These are phyloP conservation scores for Oreochromis grahami DNA, from an alignment of 2,797 vertebrate species.

Conservation along the genomic window DNA sequence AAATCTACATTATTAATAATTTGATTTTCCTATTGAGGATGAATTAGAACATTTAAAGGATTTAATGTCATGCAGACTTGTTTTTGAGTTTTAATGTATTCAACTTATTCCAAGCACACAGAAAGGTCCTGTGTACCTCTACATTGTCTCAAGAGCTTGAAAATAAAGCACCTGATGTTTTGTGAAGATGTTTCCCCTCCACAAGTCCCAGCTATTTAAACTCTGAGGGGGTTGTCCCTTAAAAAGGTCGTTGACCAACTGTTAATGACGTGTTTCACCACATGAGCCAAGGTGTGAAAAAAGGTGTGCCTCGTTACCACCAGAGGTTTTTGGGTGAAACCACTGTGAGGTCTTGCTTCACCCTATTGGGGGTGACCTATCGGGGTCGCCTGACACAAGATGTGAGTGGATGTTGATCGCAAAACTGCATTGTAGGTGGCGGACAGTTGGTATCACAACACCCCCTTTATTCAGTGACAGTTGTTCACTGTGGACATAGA, in stretches of 20 bases:
- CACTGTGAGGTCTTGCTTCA: rapidly evolving
- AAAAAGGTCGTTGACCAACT: neutral
- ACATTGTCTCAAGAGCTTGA: neutral
- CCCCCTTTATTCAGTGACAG: neutral
- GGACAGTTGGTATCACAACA: neutral
- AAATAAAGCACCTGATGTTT: neutral
- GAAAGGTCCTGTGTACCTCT: neutral
- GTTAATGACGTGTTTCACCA: neutral
- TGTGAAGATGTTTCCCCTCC: neutral
- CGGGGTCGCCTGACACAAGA: neutral
- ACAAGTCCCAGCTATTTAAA: neutral
- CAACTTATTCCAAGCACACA: neutral
- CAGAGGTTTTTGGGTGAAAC: neutral
- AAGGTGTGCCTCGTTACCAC: neutral
- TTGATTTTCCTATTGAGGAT: neutral
- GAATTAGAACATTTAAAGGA: neutral
- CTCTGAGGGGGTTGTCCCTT: rapidly evolving
- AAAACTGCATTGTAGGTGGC: neutral
- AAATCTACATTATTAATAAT: neutral
- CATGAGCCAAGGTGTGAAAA: neutral
- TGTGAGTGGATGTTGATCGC: neutral
- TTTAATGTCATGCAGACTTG: neutral
- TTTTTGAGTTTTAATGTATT: neutral
- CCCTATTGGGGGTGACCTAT: neutral
- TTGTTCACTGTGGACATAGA: rapidly evolving